Base-by-base conservation (phyloP, 2,113 vertebrate species). In the Toxotes jaculatrix region DNA sequence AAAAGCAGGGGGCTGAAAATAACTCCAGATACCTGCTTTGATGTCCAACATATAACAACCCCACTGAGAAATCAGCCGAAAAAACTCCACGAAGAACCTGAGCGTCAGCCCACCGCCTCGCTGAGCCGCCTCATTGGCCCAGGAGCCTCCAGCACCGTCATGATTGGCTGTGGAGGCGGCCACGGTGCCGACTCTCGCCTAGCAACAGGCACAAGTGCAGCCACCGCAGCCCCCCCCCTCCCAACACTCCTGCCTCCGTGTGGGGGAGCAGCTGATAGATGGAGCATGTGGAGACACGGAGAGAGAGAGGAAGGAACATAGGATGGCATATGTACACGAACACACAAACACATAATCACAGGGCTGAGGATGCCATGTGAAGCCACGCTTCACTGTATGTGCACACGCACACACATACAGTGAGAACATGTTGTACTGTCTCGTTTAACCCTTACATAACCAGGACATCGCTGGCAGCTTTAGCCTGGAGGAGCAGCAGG, bases 181-280 rank as follows among this genome's bases (percentile, higher is more conserved):
- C 69, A 1, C 40, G 27, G 59, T 62, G 74, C 77, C 31, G 57
- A 70, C 76, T 88, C 87, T 91, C 81, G 80, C 91, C 91, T 93
- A 91, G 92, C 90, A 93, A 92, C 92, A 93, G 90, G 80, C 89
- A 79, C 59, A 9, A 87, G 84, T 47, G 77, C 70, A 77, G 74
- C 78, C 49, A 32, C 84, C 53, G 75, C 75, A 68, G 74, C 32
- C n/a, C 5, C 32, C 56, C 10, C 1, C 21, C 6, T 23, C n/a
- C 47, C 70, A 49, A 4, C 31, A 12, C 21, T 32, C 49, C 73
- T 64, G 45, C 55, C 53, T 74, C 74, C n/a, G 14, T 77, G 79
- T 68, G 83, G 80, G 83, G 73, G 83, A 82, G 84, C 74, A 88
- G 86, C 80, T 82, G 79, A 86, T 72, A 76, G 85, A 86, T 77